Base-by-base conservation (phyloP, 2,797 vertebrate genomes). In the Trachurus trachurus region DNA sequence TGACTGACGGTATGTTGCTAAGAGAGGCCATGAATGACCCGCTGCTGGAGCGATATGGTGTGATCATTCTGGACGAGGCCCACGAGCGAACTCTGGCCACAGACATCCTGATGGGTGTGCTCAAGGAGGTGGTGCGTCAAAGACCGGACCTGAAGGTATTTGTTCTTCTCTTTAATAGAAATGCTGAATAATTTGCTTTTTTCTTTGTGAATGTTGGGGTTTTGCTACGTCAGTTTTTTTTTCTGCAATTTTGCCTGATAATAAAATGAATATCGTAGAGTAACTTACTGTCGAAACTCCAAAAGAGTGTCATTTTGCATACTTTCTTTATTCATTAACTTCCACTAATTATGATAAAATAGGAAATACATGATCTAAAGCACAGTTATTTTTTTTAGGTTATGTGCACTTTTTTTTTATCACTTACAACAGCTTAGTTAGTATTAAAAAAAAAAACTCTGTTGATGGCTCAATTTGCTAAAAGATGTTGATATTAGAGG, bases 1-100 rank as follows among this genome's bases (percentile, higher is more conserved):
- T 99, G 98, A 99, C 98, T 86, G 98, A 99, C 19, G 98, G 98
- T 88, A 99, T 99, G 98, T 91, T 99, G 74, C 96, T 99, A 66
- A 96, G 98, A 73, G 98, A 99, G 88, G 98, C 98, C 1, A 99
- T 99, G 98, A 99, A 99, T n/a, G 98, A 99, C 89, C 98, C 98
- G 3, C 93, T 99, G 77, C 92, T 99, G 86, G 98, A 99, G 79
- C 96, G 98, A 56, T 99, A 99, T 0, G 98, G 98, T 58, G 98
- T 99, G 40, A 98, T 99, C 87, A 99, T 99, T 92, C 96, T 99
- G 89, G 98, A 99, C 31, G 98, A 99, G 88, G 98, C 98, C 78
- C 98, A 99, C 76, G 98, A 99, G 92, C 95, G 98, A 86, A 99
- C 98, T 49, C 94, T 99, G 86, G 98, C 98, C 84, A 99, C 98